phyloP scores from a whole-genome alignment of 1,140 invertebrate species.

The Papilio dardanus region DNA sequence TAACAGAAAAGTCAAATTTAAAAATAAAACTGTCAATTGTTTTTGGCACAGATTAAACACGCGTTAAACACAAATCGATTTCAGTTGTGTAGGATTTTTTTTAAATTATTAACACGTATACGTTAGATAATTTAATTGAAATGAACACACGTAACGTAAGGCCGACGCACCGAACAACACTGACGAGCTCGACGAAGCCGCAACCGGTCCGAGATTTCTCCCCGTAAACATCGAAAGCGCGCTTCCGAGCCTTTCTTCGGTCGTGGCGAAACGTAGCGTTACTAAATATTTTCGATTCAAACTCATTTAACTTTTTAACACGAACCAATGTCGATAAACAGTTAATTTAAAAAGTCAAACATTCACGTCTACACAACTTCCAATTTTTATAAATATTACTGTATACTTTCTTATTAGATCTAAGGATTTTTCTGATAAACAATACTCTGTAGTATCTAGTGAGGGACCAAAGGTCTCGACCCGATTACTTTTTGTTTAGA shows the following conservation, averaged over 20 bases:
- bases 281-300: constrained; percentile 54
- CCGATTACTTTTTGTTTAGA: not conserved
- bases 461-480: not conserved
- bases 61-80: constrained; percentile 29
- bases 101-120: constrained; percentile 49
- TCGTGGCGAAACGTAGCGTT: constrained; percentile 66
- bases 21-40: constrained; percentile 38
- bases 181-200: constrained; percentile 49
- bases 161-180: constrained; percentile 60
- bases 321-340: constrained; percentile 12
- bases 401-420: not conserved
- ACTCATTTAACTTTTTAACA: not conserved
- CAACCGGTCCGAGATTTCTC: constrained; percentile 77
- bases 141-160: constrained; percentile 44
- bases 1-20: constrained; percentile 53
- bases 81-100: constrained; percentile 39
- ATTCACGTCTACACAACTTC: not conserved
- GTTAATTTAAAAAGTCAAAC: not conserved
- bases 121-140: not conserved
- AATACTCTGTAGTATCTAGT: not conserved
- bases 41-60: constrained; percentile 52
- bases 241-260: constrained; percentile 75
- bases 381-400: not conserved
- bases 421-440: not conserved
- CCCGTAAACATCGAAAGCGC: constrained; percentile 80